phyloP scores from a whole-genome alignment of 2,113 vertebrate genomes.

The Dendropsophus ebraccatus region DNA sequence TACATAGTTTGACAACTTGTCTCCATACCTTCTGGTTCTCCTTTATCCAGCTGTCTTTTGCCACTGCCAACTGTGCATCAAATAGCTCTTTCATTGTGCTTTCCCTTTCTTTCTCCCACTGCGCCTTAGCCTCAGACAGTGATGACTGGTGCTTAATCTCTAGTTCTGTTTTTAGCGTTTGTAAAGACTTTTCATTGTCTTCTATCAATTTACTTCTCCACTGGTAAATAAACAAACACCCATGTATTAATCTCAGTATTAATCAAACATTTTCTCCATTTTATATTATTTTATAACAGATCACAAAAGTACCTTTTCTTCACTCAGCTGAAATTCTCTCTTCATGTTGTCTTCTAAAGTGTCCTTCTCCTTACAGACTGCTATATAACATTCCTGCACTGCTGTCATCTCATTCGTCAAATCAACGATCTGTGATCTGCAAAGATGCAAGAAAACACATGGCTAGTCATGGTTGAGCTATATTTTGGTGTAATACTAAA shows the following conservation, averaged over 20 bases:
- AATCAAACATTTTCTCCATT: neutral
- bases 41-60: slow-evolving; percentile 73
- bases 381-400: slow-evolving; percentile 92
- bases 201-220: slow-evolving; percentile 53
- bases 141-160: slow-evolving; percentile 74
- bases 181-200: slow-evolving; percentile 72
- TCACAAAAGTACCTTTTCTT: slow-evolving; percentile 77
- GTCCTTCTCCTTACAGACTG: slow-evolving; percentile 89
- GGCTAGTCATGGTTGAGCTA: neutral
- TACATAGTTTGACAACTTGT: neutral
- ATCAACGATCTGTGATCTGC: slow-evolving; percentile 73
- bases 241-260: no score
- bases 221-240: slow-evolving; percentile 18
- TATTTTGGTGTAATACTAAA: neutral
- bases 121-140: slow-evolving; percentile 69
- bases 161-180: slow-evolving; percentile 74
- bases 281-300: neutral
- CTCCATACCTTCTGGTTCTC: slow-evolving; percentile 75
- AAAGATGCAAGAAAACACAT: neutral
- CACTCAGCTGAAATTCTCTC: slow-evolving; percentile 71
- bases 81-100: slow-evolving; percentile 68
- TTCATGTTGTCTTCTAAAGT: slow-evolving; percentile 74
- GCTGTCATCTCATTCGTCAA: slow-evolving; percentile 79
- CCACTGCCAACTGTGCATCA: slow-evolving; percentile 69
- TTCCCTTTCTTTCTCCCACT: slow-evolving; percentile 80